These are phyloP conservation scores for Lophotis ruficrista DNA, from an alignment of 2,113 vertebrate species.

Conservation along the genomic window DNA sequence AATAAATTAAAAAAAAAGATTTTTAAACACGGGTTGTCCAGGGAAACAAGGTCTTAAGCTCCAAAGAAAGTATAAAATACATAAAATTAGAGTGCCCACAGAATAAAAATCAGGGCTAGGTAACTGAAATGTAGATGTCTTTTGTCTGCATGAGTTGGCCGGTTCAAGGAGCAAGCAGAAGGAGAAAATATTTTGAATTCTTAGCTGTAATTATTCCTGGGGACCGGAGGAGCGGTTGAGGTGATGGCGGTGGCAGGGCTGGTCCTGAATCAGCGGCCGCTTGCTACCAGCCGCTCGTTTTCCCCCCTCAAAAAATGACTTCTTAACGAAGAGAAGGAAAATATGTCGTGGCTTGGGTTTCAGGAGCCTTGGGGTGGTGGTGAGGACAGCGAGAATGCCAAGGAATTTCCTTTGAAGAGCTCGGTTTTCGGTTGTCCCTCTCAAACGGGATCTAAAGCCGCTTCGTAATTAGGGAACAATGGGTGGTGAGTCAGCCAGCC, in stretches of 20 bases:
- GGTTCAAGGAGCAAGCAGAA: too few relatives aligned
- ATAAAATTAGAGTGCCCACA: neutral
- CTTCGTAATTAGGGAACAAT: slow-evolving; percentile 15
- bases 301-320: neutral
- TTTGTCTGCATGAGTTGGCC: too few relatives aligned
- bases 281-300: neutral
- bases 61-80: neutral
- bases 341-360: neutral
- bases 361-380: neutral
- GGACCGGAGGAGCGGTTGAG: too few relatives aligned
- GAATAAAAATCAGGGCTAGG: too few relatives aligned
- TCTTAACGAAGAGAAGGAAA: neutral
- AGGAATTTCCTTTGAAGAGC: neutral
- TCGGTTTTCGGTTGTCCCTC: neutral
- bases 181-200: too few relatives aligned
- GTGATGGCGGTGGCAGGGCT: too few relatives aligned
- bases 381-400: neutral
- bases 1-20: neutral
- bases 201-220: too few relatives aligned
- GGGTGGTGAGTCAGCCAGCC: neutral
- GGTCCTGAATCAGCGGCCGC: too few relatives aligned
- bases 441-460: neutral
- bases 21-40: neutral
- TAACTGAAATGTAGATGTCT: too few relatives aligned
- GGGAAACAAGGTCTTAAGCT: neutral